These are phyloP conservation scores for Xanthia icteritia DNA, from an alignment of 2,888 invertebrate species.

Conservation along the genomic window DNA sequence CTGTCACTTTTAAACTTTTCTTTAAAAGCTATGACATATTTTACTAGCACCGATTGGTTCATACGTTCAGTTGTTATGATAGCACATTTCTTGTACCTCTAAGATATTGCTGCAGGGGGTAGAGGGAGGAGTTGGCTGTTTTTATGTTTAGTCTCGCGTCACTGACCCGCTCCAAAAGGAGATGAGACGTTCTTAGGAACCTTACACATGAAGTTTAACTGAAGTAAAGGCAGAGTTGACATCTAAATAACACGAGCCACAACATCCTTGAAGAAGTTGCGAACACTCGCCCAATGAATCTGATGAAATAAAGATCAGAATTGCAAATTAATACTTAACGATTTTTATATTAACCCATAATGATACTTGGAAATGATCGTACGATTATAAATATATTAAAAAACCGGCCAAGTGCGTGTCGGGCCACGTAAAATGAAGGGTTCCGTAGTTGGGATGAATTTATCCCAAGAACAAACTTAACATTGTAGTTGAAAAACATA, in stretches of 20 bases:
- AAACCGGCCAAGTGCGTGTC: no score
- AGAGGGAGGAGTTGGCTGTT: conserved; percentile 27
- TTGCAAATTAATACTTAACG: background rate
- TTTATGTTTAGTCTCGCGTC: conserved; percentile 57
- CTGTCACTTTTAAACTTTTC: background rate
- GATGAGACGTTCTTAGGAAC: conserved; percentile 39
- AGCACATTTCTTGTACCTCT: background rate
- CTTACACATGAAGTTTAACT: conserved; percentile 30
- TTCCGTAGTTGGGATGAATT: no score
- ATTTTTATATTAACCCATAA: background rate
- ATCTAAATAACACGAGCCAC: background rate
- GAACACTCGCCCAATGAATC: background rate
- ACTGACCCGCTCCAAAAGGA: conserved; percentile 49
- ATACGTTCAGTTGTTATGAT: background rate
- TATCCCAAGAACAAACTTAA: no score
- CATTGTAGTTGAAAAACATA: no score
- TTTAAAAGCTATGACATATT: background rate
- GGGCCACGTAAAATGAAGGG: no score
- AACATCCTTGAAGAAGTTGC: no score
- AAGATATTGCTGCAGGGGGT: background rate
- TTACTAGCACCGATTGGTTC: background rate
- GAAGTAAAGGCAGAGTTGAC: background rate
- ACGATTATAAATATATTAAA: no score
- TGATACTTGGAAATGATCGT: background rate
- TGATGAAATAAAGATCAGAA: background rate